Percentiles rank a stretch among this genome's conserved stretches.
phyloP scores from a whole-genome alignment of 2,113 vertebrate genomes.

The Istiophorus platypterus region DNA sequence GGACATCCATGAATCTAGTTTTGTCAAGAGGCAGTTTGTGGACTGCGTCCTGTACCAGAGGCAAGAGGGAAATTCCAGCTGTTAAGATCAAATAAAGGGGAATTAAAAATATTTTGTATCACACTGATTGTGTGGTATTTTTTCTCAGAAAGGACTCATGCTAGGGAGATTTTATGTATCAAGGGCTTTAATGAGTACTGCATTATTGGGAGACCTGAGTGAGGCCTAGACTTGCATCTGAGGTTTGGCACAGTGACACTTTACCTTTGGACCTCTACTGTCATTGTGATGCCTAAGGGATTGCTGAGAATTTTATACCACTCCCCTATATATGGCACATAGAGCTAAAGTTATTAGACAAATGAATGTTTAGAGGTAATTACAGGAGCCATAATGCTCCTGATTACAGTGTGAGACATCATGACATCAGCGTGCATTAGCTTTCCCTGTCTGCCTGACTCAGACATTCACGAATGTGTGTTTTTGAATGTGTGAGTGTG shows the following conservation, averaged over 20 bases:
- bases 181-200: background rate
- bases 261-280: conserved; percentile 1
- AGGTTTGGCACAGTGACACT: background rate
- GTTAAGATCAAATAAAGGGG: background rate
- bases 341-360: conserved; percentile 67
- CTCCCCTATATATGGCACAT: conserved; percentile 22
- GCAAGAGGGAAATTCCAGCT: background rate
- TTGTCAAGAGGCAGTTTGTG: background rate
- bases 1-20: background rate
- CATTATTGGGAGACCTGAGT: background rate
- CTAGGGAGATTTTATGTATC: background rate
- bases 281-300: background rate
- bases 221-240: background rate
- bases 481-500: background rate
- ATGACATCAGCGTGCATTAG: conserved; percentile 67
- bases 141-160: background rate
- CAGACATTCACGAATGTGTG: conserved; percentile 46
- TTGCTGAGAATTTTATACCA: conserved; percentile 24
- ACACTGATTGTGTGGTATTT: background rate
- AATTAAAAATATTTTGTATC: background rate
- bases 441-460: conserved; percentile 67
- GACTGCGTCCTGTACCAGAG: background rate
- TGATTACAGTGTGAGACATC: conserved; percentile 73
- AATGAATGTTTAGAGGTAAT: conserved; percentile 77
- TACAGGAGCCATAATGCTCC: conserved; percentile 57